Evolutionary conservation across 2,888 invertebrate genomes (phyloP), one percentile per base, ranked within the genome.

Genomic region (Xylota sylvarum): DNA sequence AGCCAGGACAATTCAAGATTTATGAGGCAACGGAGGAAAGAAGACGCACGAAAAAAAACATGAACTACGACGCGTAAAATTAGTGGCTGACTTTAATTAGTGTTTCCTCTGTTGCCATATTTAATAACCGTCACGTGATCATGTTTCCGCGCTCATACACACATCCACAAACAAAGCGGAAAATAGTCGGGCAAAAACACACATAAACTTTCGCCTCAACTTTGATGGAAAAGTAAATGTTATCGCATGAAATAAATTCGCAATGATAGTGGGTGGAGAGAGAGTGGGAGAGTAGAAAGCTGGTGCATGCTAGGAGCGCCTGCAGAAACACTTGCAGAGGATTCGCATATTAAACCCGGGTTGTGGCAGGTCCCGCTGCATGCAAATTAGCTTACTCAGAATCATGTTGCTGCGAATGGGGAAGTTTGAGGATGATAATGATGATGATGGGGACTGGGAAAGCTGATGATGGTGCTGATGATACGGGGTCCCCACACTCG

Each of bases 211-310:
- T 77, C 77, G 60, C 58, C 82, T 52, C 69, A 86, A 86, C 77
- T 86, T 86, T 86, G 81, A 86, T 82, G 82, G 73, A 82, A 82
- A 86, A 86, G 77, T 82, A 78, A 86, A 86, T 86, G 81, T 86
- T 86, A 73, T 86, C 77, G 69, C 55, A 86, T 73, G 73, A 72
- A 77, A 86, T 86, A 81, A 73, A 85, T 76, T 70, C 76, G 80
- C 65, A 80, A 65, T 80, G 76, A 64, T 64, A 74, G 50, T 37
- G 78, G 64, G 50, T 14, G 23, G 43, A 14, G 2, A 1, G 23
- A 0, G 56, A n/a, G n/a, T n/a, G 50, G 9, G n/a, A n/a, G n/a
- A n/a, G n/a, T n/a, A 40, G 14, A 52, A 35, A 23, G 43, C 23
- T 27, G 58, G 37, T 37, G 64, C 50, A 52, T 70, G 19, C 19